Base-by-base conservation (phyloP, 2,113 vertebrate species). In the Peromyscus leucopus region DNA sequence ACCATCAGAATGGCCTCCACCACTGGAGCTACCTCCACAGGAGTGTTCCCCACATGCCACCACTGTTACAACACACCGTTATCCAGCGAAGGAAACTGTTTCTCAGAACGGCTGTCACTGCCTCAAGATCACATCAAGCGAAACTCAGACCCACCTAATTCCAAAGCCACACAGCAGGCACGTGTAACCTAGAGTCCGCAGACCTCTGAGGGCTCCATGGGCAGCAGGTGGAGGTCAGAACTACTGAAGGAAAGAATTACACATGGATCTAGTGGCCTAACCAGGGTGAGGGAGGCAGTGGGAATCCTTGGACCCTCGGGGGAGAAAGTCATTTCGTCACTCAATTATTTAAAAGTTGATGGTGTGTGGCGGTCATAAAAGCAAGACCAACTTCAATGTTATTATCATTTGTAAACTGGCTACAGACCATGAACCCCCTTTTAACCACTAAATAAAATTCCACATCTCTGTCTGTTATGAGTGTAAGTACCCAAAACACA, bases 301-400 rank as follows among this genome's bases (percentile, higher is more conserved):
- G 86, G 57, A 90, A 36, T 5, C n/a, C 22, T 3, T 55, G 69
- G 65, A 6, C 48, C 36, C 61, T 72, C 16, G 0, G 31, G 92
- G 75, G 9, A 91, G 48, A 8, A 26, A 63, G 24, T 42, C 36
- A 78, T 74, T 82, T 92, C 59, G 57, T 80, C 63, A 59, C 36
- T 33, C 24, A 57, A 42, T 55, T 72, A 8, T 89, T 95, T 93
- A 67, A 92, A 94, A 78, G 33, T 6, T 19, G 2, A 55, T 69
- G 55, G 48, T 69, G 19, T 69, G 1, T 4, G 26, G 5, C 21
- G 0, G 74, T 80, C 57, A 89, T 57, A 75, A 82, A 95, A 85
- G 42, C n/a, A 39, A 97, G 33, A 82, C 31, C 17, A 9, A 55
- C n/a, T 96, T 89, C 83, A 42, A 51, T 86, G 48, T 80, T 82